Evolutionary conservation across 2,113 vertebrate species (phyloP), one percentile per base, ranked within the genome.

Genomic region (Trichomycterus rosablanca): DNA sequence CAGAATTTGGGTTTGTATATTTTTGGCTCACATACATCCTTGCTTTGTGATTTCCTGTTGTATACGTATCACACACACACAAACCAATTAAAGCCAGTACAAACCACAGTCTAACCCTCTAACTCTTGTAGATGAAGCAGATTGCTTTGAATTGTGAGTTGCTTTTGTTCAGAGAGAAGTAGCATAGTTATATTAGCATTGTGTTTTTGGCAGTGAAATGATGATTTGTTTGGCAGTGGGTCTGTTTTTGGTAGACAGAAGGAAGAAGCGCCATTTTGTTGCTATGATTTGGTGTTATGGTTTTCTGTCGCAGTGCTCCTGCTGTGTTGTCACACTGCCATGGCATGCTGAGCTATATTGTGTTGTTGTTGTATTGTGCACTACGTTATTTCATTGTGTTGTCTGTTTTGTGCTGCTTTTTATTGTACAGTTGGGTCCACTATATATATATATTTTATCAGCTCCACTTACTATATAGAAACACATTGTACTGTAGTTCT

Each of bases 121-220:
- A 40, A 11, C 37, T 14, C 37, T 14, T n/a, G 12, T n/a, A n/a
- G 37, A 5, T 14, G 37, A 40, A n/a, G 1, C 11, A 40, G 12
- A n/a, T 8, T 37, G 34, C 14, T 12, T n/a, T 5, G 37, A 11
- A n/a, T 14, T 15, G 4, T n/a, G 10, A 35, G 45, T 14, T 37
- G 45, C 55, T 40, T 49, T 4, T 14, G 44, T 59, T 45, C 12
- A 45, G 42, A 59, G 43, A 45, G 34, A 14, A 42, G 37, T 40
- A 24, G n/a, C n/a, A n/a, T n/a, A n/a, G n/a, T 40, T 15, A 19
- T 26, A 14, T 42, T 66, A 24, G 24, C 22, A 15, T 43, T 48
- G 44, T 52, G 43, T 70, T 40, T 40, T n/a, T 40, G 37, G 37
- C 37, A 40, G 34, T n/a, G 12, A 40, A 5, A 15, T 14, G 2